Evolutionary conservation across 1,140 invertebrate genomes (phyloP).

Genomic region (Macrocentrus cingulum): DNA sequence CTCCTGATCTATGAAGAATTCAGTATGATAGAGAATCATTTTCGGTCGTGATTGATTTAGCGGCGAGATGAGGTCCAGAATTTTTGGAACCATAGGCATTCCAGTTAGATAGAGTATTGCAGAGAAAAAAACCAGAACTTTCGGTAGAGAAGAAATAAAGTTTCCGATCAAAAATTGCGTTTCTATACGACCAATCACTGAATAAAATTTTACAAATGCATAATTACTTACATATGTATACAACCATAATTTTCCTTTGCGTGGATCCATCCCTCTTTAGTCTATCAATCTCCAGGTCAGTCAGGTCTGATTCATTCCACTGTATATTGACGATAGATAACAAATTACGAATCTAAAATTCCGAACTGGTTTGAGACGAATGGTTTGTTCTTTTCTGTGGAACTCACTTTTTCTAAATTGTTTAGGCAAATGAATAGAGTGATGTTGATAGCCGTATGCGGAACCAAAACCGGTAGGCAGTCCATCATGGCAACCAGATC

Average conservation of each 20-base stretch:
- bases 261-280: neutral
- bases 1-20: slow-evolving; percentile 24
- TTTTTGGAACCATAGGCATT: slow-evolving; percentile 11
- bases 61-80: slow-evolving; percentile 21
- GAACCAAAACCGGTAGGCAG: neutral
- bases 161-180: neutral
- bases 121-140: no score
- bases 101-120: slow-evolving; percentile 4
- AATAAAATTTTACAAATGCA: neutral
- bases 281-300: neutral
- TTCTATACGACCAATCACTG: neutral
- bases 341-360: neutral
- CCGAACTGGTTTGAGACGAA: neutral
- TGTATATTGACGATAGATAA: neutral
- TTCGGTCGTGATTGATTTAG: slow-evolving; percentile 22
- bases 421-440: neutral
- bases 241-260: neutral
- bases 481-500: neutral
- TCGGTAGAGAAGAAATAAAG: neutral
- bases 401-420: neutral
- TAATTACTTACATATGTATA: slow-evolving; percentile 1
- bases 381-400: neutral
- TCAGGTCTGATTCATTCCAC: neutral
- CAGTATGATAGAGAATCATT: slow-evolving; percentile 15
- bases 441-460: neutral